Conservation (phyloP, 2,888 invertebrate species). For the Lasioglossum calceatum region DNA sequence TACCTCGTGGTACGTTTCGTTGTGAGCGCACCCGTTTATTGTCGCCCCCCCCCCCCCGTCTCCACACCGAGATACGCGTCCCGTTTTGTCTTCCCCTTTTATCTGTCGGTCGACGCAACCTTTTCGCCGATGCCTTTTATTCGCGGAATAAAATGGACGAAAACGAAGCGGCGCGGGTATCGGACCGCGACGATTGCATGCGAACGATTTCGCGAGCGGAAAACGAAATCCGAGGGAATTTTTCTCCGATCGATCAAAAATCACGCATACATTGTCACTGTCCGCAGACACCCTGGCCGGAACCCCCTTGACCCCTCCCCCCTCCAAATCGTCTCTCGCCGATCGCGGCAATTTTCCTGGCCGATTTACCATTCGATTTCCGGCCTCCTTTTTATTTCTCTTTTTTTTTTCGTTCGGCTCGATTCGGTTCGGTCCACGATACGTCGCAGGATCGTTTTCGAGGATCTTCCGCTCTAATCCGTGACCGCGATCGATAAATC, state of each 20-base stretch:
- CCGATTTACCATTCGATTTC: slow-evolving; percentile 58
- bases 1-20: neutral
- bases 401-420: neutral
- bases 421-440: neutral
- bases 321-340: neutral
- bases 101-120: neutral
- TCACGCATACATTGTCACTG: slow-evolving; percentile 18
- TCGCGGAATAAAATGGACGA: neutral
- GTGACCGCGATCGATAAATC: slow-evolving; percentile 60
- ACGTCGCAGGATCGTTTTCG: slow-evolving; percentile 29
- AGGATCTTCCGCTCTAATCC: slow-evolving; percentile 54
- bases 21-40: neutral
- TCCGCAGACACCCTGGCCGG: neutral
- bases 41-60: neutral
- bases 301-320: neutral
- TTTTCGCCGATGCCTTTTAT: neutral
- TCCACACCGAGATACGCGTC: neutral
- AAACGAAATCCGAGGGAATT: slow-evolving; percentile 29
- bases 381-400: slow-evolving; percentile 29
- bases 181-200: slow-evolving; percentile 26
- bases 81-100: neutral
- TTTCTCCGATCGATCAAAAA: slow-evolving; percentile 31
- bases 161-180: neutral
- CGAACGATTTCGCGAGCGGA: neutral
- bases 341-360: slow-evolving; percentile 48